Percentiles rank a stretch among this genome's conserved stretches.
Conservation (phyloP, 1,140 invertebrate genomes). For the roundworm (Caenorhabditis elegans) region WBcel235 BX284604.4:4647501-4648000, state of each 20-base stretch:
- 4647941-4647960: too few species aligned
- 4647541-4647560: too few species aligned
- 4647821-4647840: not conserved
- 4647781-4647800: not conserved
- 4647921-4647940: too few species aligned
- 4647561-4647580: too few species aligned
- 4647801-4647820: not conserved
- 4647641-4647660: not conserved
- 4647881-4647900: too few species aligned
- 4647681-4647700: conserved; percentile 3
- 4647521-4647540: too few species aligned
- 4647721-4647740: not conserved
- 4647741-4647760: not conserved
- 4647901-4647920: too few species aligned
- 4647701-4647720: not conserved
- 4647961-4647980: too few species aligned
- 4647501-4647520: too few species aligned
- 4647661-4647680: not conserved
- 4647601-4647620: too few species aligned
- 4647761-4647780: conserved; percentile 9
- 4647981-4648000: not conserved
- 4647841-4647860: not conserved
- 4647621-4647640: not conserved
- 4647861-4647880: too few species aligned
- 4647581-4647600: too few species aligned